These are phyloP conservation scores for Hemicordylus capensis DNA, from an alignment of 2,113 vertebrate genomes.

Conservation along the genomic window DNA sequence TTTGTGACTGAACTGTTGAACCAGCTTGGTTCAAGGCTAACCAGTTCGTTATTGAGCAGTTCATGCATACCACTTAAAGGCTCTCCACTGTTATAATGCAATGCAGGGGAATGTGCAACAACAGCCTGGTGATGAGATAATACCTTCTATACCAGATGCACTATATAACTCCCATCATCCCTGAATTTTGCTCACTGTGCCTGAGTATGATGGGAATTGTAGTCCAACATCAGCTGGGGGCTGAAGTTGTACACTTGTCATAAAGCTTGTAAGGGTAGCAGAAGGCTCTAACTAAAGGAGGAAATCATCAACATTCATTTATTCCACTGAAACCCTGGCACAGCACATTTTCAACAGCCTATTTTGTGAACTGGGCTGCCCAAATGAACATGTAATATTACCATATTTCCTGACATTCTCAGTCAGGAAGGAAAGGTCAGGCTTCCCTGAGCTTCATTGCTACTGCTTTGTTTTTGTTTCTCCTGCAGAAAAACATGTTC, in stretches of 20 bases:
- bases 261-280: not conserved
- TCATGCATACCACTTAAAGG: too few species aligned
- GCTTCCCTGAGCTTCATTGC: constrained; percentile 6
- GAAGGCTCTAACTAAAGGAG: not conserved
- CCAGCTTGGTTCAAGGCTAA: too few species aligned
- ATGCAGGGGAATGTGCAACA: not conserved
- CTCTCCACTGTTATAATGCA: too few species aligned
- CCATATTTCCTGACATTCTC: constrained; percentile 28
- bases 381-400: not conserved
- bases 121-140: not conserved
- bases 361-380: not conserved
- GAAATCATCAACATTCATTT: not conserved
- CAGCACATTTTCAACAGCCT: not conserved
- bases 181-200: too few species aligned
- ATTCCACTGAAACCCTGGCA: not conserved
- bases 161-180: too few species aligned
- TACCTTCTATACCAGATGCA: not conserved
- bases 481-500: constrained; percentile 1
- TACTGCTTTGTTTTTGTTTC: not conserved
- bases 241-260: too few species aligned
- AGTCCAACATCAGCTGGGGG: too few species aligned
- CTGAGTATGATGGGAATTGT: too few species aligned
- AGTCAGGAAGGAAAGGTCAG: constrained; percentile 17
- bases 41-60: too few species aligned
- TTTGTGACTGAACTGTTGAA: too few species aligned